phyloP scores from a whole-genome alignment of 2,113 vertebrate species.

The Sinocyclocheilus anophthalmus region DNA sequence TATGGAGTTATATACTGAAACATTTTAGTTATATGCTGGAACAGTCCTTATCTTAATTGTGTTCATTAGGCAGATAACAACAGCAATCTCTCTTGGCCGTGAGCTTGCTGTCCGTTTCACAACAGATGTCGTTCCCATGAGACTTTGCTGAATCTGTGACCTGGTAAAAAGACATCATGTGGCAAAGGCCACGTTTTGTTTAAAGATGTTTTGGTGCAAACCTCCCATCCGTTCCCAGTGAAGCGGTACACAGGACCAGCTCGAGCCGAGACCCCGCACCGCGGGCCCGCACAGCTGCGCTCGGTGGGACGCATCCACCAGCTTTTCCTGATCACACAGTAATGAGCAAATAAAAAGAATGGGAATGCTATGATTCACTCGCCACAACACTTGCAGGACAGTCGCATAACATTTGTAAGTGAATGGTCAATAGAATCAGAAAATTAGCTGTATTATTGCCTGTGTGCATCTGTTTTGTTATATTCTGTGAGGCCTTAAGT shows the following conservation, averaged over 20 bases:
- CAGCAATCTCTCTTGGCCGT: neutral
- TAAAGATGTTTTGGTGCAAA: constrained; percentile 20
- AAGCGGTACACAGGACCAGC: constrained; percentile 13
- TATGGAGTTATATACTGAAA: neutral
- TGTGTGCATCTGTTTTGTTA: constrained; percentile 35
- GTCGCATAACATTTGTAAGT: neutral
- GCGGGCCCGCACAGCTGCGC: constrained; percentile 18
- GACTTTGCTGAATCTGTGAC: constrained; percentile 28
- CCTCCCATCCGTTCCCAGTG: neutral
- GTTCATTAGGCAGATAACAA: neutral
- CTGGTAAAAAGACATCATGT: neutral
- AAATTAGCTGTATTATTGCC: neutral
- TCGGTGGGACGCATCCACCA: constrained; percentile 2
- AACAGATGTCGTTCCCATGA: constrained; percentile 23
- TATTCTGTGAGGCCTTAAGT: neutral
- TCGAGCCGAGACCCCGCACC: constrained; percentile 24
- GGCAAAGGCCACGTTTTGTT: constrained; percentile 33
- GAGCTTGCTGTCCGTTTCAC: constrained; percentile 6
- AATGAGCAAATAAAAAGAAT: constrained; percentile 6
- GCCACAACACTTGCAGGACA: neutral
- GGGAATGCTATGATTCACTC: neutral
- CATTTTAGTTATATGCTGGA: neutral
- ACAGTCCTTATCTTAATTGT: neutral
- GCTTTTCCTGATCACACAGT: constrained; percentile 16
- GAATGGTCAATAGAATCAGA: neutral